Base-by-base conservation (phyloP, 2,888 invertebrate genomes). In the Zeuzera pyrina region DNA sequence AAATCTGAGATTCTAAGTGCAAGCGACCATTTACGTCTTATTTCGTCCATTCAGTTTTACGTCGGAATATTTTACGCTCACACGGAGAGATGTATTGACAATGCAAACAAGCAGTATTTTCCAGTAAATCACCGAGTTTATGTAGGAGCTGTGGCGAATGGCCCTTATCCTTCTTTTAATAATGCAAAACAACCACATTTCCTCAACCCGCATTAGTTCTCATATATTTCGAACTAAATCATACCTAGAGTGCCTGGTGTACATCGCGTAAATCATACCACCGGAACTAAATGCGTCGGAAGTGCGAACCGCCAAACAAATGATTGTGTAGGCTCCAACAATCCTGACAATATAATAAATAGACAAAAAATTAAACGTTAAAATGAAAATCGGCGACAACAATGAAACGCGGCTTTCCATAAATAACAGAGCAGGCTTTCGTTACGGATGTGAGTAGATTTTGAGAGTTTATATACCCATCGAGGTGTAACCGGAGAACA, bases 391-490 rank as follows among this genome's bases (percentile, higher is more conserved):
- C 63, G 62, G 73, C 76, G 76, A 68, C 69, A 76, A 78, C 71
- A 77, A 79, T 74, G 74, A 73, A 77, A 73, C 71, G 66, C 67
- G 62, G 73, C 65, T 73, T 67, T 66, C 63, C 74, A 77, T 79
- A 77, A 79, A 81, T 76, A 79, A 81, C 72, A 53, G 57, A 72
- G 70, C 70, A 73, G 67, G 71, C 72, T 72, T 73, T 76, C 70
- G 66, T 67, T 67, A 67, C 70, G 74, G 72, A 78, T 78, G 74
- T 72, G 73, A 71, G 76, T 77, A 72, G 69, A 69, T 71, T 73
- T 70, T 67, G 68, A 72, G 73, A 71, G 72, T 76, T 74, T 72
- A 72, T 70, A 71, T 63, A 73, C 57, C 60, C 57, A 46, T 57
- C 61, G 57, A 69, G 65, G 58, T 70, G 67, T 62, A 52, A 53